phyloP scores from a whole-genome alignment of 2,797 vertebrate species.

The Galaxias olidus region DNA sequence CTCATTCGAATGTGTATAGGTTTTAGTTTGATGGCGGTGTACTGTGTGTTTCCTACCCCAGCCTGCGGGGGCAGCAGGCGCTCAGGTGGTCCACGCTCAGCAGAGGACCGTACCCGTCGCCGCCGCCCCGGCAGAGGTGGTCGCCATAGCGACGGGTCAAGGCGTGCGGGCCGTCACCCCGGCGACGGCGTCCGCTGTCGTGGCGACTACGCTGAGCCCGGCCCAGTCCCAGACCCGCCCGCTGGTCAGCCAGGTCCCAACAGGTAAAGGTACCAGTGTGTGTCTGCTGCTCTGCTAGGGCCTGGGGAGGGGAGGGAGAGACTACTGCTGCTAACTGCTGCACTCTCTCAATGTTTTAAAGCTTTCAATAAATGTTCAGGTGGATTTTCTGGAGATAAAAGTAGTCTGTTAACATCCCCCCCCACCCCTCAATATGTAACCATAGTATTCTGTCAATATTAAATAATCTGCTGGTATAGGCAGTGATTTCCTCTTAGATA shows the following conservation, averaged over 20 bases:
- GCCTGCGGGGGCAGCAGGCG: constrained; percentile 70
- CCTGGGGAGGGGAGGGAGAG: no score
- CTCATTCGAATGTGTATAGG: not conserved
- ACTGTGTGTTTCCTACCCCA: constrained; percentile 46
- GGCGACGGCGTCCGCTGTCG: constrained; percentile 82
- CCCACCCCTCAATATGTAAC: no score
- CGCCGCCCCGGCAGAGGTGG: constrained; percentile 79
- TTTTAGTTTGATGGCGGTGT: constrained; percentile 25
- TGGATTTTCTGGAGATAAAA: no score
- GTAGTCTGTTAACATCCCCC: no score
- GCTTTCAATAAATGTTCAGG: no score
- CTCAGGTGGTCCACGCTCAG: constrained; percentile 87
- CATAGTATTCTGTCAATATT: no score
- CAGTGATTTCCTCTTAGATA: not conserved
- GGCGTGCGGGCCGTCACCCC: constrained; percentile 84
- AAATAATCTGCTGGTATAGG: no score
- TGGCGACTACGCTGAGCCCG: constrained; percentile 83
- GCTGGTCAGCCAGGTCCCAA: constrained; percentile 81
- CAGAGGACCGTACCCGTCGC: constrained; percentile 77
- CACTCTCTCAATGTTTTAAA: no score
- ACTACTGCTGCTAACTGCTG: no score
- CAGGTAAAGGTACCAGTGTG: constrained; percentile 67
- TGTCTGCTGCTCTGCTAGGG: no score
- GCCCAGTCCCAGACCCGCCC: constrained; percentile 84
- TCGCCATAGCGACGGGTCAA: constrained; percentile 83